phyloP scores from a whole-genome alignment of 2,113 vertebrate species.

The Geococcyx californianus region DNA sequence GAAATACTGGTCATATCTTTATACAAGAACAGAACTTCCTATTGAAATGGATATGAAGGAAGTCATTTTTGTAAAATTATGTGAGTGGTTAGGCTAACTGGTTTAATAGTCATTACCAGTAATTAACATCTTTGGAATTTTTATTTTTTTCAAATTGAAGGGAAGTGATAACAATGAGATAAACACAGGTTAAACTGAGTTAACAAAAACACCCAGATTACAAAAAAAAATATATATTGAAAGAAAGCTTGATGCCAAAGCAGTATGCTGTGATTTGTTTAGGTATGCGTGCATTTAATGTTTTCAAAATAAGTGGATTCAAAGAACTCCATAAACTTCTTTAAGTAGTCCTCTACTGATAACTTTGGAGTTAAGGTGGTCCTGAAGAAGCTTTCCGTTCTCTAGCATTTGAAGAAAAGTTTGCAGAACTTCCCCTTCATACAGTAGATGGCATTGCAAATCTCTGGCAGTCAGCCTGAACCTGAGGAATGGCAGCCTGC shows the following conservation, averaged over 20 bases:
- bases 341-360: neutral
- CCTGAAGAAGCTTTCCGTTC: neutral
- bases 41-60: neutral
- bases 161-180: neutral
- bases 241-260: neutral
- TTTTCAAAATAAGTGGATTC: neutral
- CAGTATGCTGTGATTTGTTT: neutral
- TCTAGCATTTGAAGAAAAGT: neutral
- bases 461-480: neutral
- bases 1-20: neutral
- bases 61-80: neutral
- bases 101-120: neutral
- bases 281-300: neutral
- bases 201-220: neutral
- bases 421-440: neutral
- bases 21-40: neutral
- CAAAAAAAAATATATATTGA: neutral
- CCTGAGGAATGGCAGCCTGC: neutral
- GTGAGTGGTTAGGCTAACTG: neutral
- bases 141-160: neutral
- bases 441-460: neutral
- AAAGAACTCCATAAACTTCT: neutral
- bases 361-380: neutral
- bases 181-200: neutral
- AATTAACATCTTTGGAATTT: neutral